These are phyloP conservation scores for Ashinkailepas kermadecensis DNA, from an alignment of 2,888 invertebrate species.

Conservation along the genomic window DNA sequence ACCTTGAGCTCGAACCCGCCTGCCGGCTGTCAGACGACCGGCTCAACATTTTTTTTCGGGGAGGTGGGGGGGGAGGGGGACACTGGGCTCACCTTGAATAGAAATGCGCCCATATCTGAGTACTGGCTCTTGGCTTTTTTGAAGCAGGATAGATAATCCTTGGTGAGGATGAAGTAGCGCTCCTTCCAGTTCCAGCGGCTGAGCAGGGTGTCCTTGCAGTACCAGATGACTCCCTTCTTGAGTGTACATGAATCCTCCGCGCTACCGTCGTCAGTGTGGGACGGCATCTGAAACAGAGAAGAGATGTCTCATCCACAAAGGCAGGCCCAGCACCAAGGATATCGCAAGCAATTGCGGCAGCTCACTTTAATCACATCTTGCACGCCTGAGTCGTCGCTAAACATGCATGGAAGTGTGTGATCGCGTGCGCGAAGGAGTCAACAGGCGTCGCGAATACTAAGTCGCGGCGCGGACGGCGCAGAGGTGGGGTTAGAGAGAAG, in stretches of 20 bases:
- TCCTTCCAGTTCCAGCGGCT: conserved; percentile 35
- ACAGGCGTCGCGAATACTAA: background rate
- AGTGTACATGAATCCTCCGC: conserved; percentile 21
- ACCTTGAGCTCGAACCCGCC: too few relatives aligned
- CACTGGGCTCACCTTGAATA: conserved; percentile 34
- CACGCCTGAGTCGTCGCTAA: too few relatives aligned
- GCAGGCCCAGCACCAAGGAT: too few relatives aligned
- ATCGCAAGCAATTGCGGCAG: too few relatives aligned
- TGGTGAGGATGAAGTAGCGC: conserved; percentile 36
- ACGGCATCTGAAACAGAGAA: background rate
- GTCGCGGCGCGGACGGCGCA: background rate
- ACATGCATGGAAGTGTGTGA: background rate
- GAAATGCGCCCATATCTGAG: conserved; percentile 37
- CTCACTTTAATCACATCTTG: too few relatives aligned
- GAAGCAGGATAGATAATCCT: conserved; percentile 36
- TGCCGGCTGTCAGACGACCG: too few relatives aligned
- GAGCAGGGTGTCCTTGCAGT: conserved; percentile 35
- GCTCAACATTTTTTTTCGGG: too few relatives aligned
- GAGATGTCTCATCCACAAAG: too few relatives aligned
- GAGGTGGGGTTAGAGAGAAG: too few relatives aligned
- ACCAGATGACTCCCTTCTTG: conserved; percentile 33
- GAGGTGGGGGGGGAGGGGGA: too few relatives aligned
- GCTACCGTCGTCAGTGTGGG: background rate
- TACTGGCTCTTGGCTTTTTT: conserved; percentile 35
- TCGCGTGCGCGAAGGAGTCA: background rate